phyloP scores from a whole-genome alignment of 2,113 vertebrate genomes.

The Actinemys pallida region DNA sequence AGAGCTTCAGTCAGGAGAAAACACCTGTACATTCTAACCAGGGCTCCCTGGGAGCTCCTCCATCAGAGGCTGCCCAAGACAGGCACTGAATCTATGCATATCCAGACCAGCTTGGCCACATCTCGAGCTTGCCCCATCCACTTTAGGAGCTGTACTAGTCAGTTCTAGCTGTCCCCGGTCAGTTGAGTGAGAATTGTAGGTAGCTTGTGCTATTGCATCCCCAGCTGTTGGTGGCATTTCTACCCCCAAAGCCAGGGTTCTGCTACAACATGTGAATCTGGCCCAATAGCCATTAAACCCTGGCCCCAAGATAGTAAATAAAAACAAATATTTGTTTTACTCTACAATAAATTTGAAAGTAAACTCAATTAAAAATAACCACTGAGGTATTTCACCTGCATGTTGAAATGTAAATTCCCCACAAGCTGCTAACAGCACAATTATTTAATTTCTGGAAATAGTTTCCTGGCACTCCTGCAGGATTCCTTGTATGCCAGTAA shows the following conservation, averaged over 20 bases:
- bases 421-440: constrained; percentile 23
- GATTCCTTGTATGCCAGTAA: not conserved
- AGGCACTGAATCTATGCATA: not conserved
- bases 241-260: not conserved
- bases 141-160: not conserved
- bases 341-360: not conserved
- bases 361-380: not conserved
- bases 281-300: not conserved
- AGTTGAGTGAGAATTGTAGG: not conserved
- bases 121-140: not conserved
- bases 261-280: not conserved
- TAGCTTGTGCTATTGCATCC: not conserved
- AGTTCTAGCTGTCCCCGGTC: not conserved
- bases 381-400: not conserved
- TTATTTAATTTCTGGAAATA: constrained; percentile 70
- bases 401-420: not conserved
- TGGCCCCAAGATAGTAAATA: not conserved
- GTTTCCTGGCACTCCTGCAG: constrained; percentile 52
- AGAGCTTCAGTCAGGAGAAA: not conserved
- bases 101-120: not conserved
- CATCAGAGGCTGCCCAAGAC: not conserved
- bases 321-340: not conserved
- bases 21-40: not conserved
- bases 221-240: not conserved
- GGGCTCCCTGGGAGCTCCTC: not conserved